Base-by-base conservation (phyloP, 2,113 vertebrate genomes). In the Oncorhynchus tshawytscha region DNA sequence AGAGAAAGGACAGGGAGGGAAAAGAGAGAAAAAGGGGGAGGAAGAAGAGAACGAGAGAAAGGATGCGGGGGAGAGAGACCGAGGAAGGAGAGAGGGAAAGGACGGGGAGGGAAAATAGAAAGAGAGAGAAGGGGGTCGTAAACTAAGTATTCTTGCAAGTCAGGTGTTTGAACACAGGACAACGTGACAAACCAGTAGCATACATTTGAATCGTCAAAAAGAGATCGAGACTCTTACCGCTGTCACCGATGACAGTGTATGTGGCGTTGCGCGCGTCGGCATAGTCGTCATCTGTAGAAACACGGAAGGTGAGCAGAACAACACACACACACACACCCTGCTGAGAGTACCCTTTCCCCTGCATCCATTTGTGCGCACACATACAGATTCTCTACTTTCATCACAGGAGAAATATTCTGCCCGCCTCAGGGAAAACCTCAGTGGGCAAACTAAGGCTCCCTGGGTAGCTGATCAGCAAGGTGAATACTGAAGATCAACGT, bases 281-380 rank as follows among this genome's bases (percentile, higher is more conserved):
- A 89, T 94, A 97, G 82, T 93, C 92, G 80, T 98, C 96, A 93
- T 98, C 98, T 99, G 94, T 68, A 92, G 91, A 89, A 82, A 92
- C 94, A 92, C 87, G 77, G 64, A 78, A 82, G 15, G 78, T 29
- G 12, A 77, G 25, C 71, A 67, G 22, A 24, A 65, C 31, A 34
- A 34, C 31, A 31, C 31, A 31, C 31, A 31, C 60, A 82, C 6
- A 48, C 73, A 29, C 62, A 66, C n/a, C 65, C 60, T 11, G 70
- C 60, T 67, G 67, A 78, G 49, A 4, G 4, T 39, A 66, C 68
- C 59, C 68, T 7, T 65, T 65, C 54, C n/a, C 12, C 71, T 51
- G 51, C 39, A 20, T 49, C 45, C 60, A 13, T 71, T 49, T 34
- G 9, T 4, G 34, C 70, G 4, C 51, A 62, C 59, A 62, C 59